These are phyloP conservation scores for Forbesichthys papilliferus DNA, from an alignment of 2,113 vertebrate species.

Conservation along the genomic window DNA sequence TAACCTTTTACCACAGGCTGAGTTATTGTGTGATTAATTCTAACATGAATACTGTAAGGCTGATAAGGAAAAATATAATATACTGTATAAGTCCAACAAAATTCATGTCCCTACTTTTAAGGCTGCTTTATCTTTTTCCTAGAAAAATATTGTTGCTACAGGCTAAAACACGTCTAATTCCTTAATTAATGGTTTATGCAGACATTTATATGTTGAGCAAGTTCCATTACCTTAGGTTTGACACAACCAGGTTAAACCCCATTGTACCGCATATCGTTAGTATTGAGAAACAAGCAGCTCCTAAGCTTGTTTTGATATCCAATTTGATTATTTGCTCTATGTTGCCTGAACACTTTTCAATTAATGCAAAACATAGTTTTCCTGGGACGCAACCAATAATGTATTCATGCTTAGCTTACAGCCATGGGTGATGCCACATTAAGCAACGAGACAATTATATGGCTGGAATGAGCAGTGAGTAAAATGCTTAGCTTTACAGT, in stretches of 20 bases:
- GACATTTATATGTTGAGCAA: too few species aligned
- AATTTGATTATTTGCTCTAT: slow-evolving; percentile 30
- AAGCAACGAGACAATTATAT: slow-evolving; percentile 39
- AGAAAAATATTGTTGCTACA: too few species aligned
- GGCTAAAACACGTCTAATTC: too few species aligned
- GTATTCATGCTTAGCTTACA: slow-evolving; percentile 58
- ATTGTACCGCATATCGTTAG: neutral
- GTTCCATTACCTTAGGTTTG: too few species aligned
- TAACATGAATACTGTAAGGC: slow-evolving; percentile 27
- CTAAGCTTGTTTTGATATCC: slow-evolving; percentile 14
- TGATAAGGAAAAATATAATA: slow-evolving; percentile 19
- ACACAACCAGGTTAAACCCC: too few species aligned
- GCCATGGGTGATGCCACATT: slow-evolving; percentile 58
- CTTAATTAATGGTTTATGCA: too few species aligned
- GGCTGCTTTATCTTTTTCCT: slow-evolving; percentile 22
- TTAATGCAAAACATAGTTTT: slow-evolving; percentile 50
- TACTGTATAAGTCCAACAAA: slow-evolving; percentile 20
- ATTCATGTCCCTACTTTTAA: slow-evolving; percentile 23
- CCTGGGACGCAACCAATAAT: slow-evolving; percentile 58
- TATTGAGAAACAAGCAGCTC: neutral
- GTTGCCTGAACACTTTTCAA: slow-evolving; percentile 46
- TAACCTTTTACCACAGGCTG: slow-evolving; percentile 8
- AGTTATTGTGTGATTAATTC: slow-evolving; percentile 24
- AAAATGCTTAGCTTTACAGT: slow-evolving; percentile 31
- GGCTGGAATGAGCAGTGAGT: slow-evolving; percentile 17